These are phyloP conservation scores for Cosmia trapezina DNA, from an alignment of 2,888 invertebrate species.

Conservation along the genomic window DNA sequence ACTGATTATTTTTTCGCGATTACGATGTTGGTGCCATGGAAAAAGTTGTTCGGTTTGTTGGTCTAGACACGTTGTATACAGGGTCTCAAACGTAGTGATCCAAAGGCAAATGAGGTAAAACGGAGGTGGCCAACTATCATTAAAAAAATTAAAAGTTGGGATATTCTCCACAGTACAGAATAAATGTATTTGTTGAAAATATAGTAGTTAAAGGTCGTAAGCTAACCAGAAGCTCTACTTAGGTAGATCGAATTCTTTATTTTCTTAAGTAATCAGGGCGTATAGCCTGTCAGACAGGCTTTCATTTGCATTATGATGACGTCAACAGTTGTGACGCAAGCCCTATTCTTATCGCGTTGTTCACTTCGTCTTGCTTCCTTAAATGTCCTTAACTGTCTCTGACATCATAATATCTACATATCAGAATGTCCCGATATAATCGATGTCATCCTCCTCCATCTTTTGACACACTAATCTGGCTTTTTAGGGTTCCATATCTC, in stretches of 20 bases:
- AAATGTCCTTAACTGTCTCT: conserved; percentile 31
- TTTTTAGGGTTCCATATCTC: too few species aligned
- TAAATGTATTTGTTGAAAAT: too few species aligned
- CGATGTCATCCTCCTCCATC: conserved; percentile 28
- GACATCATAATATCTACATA: conserved; percentile 29
- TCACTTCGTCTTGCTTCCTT: conserved; percentile 17
- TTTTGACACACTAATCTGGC: conserved; percentile 21
- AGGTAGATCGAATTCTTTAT: neutral
- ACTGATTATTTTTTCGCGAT: too few species aligned
- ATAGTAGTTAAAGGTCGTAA: neutral
- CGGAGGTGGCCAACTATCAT: too few species aligned
- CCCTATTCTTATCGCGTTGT: conserved; percentile 1
- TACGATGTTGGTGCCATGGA: too few species aligned
- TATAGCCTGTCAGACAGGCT: neutral
- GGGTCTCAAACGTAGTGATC: too few species aligned
- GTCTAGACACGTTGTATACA: too few species aligned
- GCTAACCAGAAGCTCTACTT: neutral
- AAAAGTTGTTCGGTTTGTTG: too few species aligned
- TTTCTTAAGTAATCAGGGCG: neutral
- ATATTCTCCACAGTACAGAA: too few species aligned
- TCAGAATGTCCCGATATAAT: conserved; percentile 20
- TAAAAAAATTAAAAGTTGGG: too few species aligned
- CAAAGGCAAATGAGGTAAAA: too few species aligned
- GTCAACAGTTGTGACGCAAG: conserved; percentile 27
- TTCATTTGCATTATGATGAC: conserved; percentile 7